Conservation (phyloP, 2,797 vertebrate species). For the Triplophysa bombifrons region DNA sequence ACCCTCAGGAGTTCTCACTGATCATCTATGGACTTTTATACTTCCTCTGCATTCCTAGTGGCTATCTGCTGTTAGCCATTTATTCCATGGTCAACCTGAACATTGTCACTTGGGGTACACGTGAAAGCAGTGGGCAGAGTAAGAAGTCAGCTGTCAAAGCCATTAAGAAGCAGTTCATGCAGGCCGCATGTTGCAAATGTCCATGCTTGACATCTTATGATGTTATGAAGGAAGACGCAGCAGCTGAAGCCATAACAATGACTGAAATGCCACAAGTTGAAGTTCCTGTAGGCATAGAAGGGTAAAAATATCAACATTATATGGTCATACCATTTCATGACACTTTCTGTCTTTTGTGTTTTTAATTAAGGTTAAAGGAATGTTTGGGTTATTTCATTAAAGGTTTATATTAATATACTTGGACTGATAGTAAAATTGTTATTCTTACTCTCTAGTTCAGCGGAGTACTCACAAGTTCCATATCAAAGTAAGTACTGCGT, state of each 20-base stretch:
- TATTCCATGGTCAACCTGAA: conserved; percentile 69
- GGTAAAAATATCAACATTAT: neutral
- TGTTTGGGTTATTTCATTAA: neutral
- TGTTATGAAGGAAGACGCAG: conserved; percentile 21
- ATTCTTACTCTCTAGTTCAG: neutral
- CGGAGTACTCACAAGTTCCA: neutral
- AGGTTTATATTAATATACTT: too few species aligned
- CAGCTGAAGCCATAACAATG: neutral
- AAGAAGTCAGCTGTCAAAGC: conserved; percentile 15
- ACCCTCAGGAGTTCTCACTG: conserved; percentile 69
- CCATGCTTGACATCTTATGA: conserved; percentile 42
- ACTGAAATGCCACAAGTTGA: neutral
- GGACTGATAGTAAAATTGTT: neutral
- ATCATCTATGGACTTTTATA: conserved; percentile 64
- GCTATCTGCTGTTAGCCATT: conserved; percentile 63
- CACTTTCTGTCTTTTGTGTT: too few species aligned
- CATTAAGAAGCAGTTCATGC: conserved; percentile 24
- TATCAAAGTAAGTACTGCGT: neutral
- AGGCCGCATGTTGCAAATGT: conserved; percentile 45
- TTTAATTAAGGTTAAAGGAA: neutral
- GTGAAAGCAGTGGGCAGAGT: conserved; percentile 50
- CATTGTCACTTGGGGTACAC: conserved; percentile 66
- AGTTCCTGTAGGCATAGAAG: neutral
- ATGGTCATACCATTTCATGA: neutral
- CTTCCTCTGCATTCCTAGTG: conserved; percentile 63